These are phyloP conservation scores for Sylvia borin DNA, from an alignment of 2,797 vertebrate genomes.

Conservation along the genomic window DNA sequence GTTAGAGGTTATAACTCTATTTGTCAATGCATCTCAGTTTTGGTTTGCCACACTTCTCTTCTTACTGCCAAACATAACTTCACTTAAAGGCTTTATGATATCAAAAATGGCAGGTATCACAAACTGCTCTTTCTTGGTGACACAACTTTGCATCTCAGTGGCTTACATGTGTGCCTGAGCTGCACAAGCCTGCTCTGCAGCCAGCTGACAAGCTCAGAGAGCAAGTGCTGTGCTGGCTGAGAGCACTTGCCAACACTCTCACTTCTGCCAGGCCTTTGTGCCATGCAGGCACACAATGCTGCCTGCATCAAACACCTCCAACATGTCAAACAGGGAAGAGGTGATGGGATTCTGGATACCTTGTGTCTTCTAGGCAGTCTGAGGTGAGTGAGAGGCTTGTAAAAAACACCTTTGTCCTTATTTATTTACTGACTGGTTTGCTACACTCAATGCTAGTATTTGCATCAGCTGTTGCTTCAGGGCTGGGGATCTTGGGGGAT, in stretches of 20 bases:
- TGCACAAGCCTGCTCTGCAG: not conserved
- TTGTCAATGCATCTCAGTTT: not conserved
- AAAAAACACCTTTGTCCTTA: not conserved
- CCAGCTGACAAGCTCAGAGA: not conserved
- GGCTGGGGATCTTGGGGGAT: not conserved
- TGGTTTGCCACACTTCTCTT: not conserved
- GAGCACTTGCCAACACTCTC: not conserved
- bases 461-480: not conserved
- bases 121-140: not conserved
- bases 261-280: not conserved
- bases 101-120: not conserved
- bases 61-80: not conserved
- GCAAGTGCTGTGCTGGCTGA: not conserved
- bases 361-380: not conserved
- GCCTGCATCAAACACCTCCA: not conserved
- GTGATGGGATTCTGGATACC: not conserved
- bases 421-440: not conserved
- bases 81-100: not conserved
- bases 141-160: accelerated
- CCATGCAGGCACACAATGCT: accelerated
- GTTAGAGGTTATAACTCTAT: not conserved
- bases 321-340: not conserved
- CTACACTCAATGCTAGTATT: not conserved
- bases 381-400: not conserved
- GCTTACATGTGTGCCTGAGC: not conserved